phyloP scores from a whole-genome alignment of 2,113 vertebrate genomes.

The Phalacrocorax aristotelis region DNA sequence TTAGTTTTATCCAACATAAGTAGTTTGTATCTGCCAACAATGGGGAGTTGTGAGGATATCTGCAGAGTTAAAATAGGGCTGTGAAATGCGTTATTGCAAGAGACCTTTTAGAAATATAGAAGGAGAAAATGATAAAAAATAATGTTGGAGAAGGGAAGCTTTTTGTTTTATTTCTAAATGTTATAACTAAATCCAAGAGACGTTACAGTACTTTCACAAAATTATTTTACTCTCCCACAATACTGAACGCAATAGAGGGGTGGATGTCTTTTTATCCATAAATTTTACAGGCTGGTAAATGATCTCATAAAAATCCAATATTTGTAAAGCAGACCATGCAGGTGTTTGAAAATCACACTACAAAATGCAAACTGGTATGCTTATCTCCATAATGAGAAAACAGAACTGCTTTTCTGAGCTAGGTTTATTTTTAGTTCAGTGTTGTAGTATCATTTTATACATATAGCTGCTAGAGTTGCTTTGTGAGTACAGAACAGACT shows the following conservation, averaged over 20 bases:
- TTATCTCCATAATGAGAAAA: not conserved
- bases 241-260: not conserved
- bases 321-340: not conserved
- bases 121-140: not conserved
- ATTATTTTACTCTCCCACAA: not conserved
- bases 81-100: not conserved
- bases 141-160: not conserved
- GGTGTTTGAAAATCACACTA: not conserved
- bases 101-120: not conserved
- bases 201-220: not conserved
- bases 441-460: not conserved
- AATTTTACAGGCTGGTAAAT: not conserved
- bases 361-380: not conserved
- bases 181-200: not conserved
- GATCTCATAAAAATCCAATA: not conserved
- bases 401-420: not conserved
- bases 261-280: not conserved
- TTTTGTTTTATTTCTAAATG: not conserved
- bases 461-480: not conserved
- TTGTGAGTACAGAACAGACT: not conserved
- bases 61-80: not conserved
- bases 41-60: not conserved
- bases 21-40: not conserved
- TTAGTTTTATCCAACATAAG: not conserved
- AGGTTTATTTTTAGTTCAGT: not conserved